Evolutionary conservation across 2,113 vertebrate species (phyloP), one percentile per base, ranked within the genome.

Genomic region (Zootoca vivipara): DNA sequence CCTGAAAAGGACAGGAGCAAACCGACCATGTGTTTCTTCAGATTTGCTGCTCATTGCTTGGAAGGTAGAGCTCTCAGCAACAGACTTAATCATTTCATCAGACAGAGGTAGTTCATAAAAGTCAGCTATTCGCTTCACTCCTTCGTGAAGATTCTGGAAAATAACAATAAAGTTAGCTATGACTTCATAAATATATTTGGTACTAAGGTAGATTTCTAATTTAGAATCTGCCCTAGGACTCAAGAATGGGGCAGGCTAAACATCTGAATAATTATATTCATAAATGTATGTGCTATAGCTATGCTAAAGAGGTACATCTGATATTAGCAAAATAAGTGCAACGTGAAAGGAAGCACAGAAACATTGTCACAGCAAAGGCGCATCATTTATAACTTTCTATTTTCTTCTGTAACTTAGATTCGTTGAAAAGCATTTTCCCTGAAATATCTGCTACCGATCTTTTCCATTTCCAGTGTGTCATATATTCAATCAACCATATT

Each of bases 1-100:
- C 86, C 90, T 78, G 91, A 97, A 98, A 90, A 96, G 35, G 65
- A 97, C 70, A 0, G 91, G 87, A 33, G 94, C 96, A 9, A 98
- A 74, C 0, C 30, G 16, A 1, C 97, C 96, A 0, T 97, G 96
- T 0, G 95, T 95, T 82, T 92, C 82, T 62, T 30, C 67, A 18
- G 95, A 94, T 62, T 83, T 95, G 0, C 92, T 75, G 74, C 86
- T 95, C 97, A 97, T 97, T 28, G 94, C 92, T 7, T 33, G 93
- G 74, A 98, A 97, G 1, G 88, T 93, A 75, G 95, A 94, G 7
- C 69, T 92, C 2, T 92, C 89, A 0, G 96, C 87, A 85, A 97
- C 64, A 72, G 87, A 42, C 5, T 75, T 83, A 33, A 97, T 90
- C 92, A 96, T 97, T 69, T 93, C 95, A 16, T 92, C 94, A 38